Conservation (phyloP, 2,888 invertebrate genomes). For the Phalangium opilio region DNA sequence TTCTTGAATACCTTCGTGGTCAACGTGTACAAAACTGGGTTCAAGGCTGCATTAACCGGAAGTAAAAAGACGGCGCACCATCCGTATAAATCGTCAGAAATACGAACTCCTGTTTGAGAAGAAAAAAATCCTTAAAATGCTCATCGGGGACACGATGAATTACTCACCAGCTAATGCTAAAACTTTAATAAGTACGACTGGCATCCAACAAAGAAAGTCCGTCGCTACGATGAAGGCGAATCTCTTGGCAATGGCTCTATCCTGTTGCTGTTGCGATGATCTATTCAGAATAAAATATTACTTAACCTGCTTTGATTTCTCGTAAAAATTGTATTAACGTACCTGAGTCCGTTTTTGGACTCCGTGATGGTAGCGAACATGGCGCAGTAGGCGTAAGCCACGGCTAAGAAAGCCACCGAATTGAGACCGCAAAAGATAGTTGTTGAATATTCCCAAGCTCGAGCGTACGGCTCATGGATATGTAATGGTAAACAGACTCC, state of each 20-base stretch:
- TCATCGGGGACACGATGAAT: too few relatives aligned
- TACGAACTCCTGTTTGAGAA: conserved; percentile 40
- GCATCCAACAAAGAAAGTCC: conserved; percentile 45
- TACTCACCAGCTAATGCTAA: conserved; percentile 42
- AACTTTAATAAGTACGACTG: conserved; percentile 42
- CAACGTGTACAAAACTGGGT: conserved; percentile 44
- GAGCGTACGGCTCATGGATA: conserved; percentile 42
- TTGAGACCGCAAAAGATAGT: conserved; percentile 42
- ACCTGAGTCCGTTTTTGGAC: conserved; percentile 41
- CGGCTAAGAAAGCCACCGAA: conserved; percentile 40
- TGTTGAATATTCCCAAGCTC: conserved; percentile 39
- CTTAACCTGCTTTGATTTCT: too few relatives aligned
- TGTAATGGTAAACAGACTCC: conserved; percentile 45
- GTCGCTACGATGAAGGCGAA: conserved; percentile 44
- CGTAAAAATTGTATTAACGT: too few relatives aligned
- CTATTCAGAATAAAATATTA: too few relatives aligned
- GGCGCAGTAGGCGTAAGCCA: conserved; percentile 40
- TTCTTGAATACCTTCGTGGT: conserved; percentile 45
- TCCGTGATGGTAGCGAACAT: conserved; percentile 43
- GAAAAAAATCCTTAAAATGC: too few relatives aligned
- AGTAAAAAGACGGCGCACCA: conserved; percentile 45
- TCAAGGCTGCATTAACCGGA: conserved; percentile 45
- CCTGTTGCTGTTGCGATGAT: conserved; percentile 41
- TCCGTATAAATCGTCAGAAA: conserved; percentile 41
- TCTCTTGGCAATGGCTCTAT: conserved; percentile 42